Conservation (phyloP, 2,797 vertebrate species). For the Notolabrus celidotus region DNA sequence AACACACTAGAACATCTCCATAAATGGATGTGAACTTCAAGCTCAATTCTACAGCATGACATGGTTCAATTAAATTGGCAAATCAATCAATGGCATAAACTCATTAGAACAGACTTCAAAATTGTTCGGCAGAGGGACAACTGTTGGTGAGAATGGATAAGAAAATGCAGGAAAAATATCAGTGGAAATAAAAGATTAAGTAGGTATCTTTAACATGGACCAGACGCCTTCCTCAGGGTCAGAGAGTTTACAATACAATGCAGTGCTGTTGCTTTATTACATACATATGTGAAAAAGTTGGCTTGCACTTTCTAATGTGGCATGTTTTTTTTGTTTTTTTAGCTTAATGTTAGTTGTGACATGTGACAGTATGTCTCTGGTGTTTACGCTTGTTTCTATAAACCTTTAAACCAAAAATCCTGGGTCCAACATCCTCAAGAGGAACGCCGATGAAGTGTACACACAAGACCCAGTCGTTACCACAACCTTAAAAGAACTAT, state of each 20-base stretch:
- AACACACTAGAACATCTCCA: conserved; percentile 39
- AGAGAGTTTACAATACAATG: conserved; percentile 17
- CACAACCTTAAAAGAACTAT: conserved; percentile 21
- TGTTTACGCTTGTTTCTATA: conserved; percentile 27
- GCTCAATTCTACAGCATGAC: conserved; percentile 20
- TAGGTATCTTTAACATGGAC: conserved; percentile 31
- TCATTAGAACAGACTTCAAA: conserved; percentile 38
- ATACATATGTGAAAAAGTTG: conserved; percentile 9
- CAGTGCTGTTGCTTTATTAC: conserved; percentile 5
- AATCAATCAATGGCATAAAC: conserved; percentile 42
- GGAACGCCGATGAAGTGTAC: conserved; percentile 46
- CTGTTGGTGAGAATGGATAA: conserved; percentile 14
- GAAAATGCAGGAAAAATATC: conserved; percentile 11
- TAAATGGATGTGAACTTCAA: conserved; percentile 45
- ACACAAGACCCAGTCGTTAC: conserved; percentile 35
- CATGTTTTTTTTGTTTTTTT: conserved; percentile 29
- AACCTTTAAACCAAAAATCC: conserved; percentile 27
- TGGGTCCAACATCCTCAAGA: conserved; percentile 21
- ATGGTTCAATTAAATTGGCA: conserved; percentile 38
- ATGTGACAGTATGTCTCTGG: neutral
- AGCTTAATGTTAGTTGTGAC: conserved; percentile 11
- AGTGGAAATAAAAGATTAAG: neutral
- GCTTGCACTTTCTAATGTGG: conserved; percentile 2
- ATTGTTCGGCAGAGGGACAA: conserved; percentile 1
- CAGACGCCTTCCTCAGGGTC: conserved; percentile 10